A percentile compares a stretch with the other conserved stretches of the same genome.
Evolutionary conservation across 2,113 vertebrate genomes (phyloP).

Genomic region (Sterrhoptilus dennistouni): DNA sequence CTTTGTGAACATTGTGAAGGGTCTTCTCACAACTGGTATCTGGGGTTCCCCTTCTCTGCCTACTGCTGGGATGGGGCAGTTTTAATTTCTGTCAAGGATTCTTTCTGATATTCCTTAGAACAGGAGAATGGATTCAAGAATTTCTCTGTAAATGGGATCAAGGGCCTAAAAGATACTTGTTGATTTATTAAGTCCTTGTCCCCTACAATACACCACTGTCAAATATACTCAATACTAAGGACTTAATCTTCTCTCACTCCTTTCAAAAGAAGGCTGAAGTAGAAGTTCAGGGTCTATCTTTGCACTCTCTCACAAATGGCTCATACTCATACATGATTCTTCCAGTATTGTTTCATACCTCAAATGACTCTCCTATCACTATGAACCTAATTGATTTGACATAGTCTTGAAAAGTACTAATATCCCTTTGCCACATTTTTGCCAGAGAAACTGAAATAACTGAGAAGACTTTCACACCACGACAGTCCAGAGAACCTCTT

Average conservation of each 20-base stretch:
- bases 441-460: neutral
- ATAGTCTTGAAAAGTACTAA: neutral
- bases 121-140: neutral
- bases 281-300: neutral
- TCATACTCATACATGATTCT: neutral
- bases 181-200: neutral
- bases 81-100: neutral
- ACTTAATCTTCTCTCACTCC: neutral
- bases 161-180: neutral
- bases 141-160: neutral
- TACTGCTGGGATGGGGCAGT: neutral
- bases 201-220: neutral
- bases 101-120: neutral
- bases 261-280: neutral
- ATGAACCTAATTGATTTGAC: neutral
- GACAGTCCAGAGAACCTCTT: neutral
- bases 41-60: neutral
- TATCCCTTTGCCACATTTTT: neutral
- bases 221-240: neutral
- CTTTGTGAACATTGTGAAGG: neutral
- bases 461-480: neutral
- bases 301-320: neutral
- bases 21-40: neutral
- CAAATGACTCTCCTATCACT: neutral
- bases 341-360: neutral